Base-by-base conservation (phyloP, 2,113 vertebrate genomes). In the Scolopax mira region DNA sequence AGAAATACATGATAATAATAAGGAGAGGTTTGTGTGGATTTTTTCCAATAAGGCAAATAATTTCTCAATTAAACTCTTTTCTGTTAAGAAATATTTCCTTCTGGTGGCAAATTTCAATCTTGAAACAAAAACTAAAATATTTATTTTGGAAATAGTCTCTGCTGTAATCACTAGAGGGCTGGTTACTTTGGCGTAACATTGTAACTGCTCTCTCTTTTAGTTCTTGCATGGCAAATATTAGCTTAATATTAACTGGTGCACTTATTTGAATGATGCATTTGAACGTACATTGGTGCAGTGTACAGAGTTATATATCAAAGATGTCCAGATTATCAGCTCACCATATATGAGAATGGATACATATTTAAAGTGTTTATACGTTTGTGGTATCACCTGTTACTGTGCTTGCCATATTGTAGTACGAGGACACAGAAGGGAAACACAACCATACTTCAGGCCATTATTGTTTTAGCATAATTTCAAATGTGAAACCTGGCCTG, bases 321-420 rank as follows among this genome's bases (percentile, higher is more conserved):
- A 11, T 71, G 37, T 71, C 48, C n/a, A n/a, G 14, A 52, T 44
- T 77, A 51, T 31, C 49, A 86, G 13, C 13, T 82, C 28, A 39
- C 9, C 19, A 23, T 1, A 0, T 55, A 6, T 25, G 28, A n/a
- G 7, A 51, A 6, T 22, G 28, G 30, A 10, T 11, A 28, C 8
- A 5, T 24, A 46, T 72, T 72, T 58, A 58, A 72, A 65, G 31
- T 19, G 13, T 71, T 65, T 54, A 61, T 30, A 35, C 10, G 10
- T 52, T 39, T 49, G 13, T 77, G n/a, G 5, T 62, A 62, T 64
- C 35, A 55, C n/a, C 4, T 77, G 33, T 44, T 84, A 33, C 19
- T 54, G 21, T 67, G 11, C 46, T 67, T 60, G 16, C 24, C 39
- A 35, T 52, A 41, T 44, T 48, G 24, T 61, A 35, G 24, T 48